Percentiles rank a stretch among this genome's conserved stretches.
phyloP scores from a whole-genome alignment of 2,888 invertebrate species.

The Pteria penguin region DNA sequence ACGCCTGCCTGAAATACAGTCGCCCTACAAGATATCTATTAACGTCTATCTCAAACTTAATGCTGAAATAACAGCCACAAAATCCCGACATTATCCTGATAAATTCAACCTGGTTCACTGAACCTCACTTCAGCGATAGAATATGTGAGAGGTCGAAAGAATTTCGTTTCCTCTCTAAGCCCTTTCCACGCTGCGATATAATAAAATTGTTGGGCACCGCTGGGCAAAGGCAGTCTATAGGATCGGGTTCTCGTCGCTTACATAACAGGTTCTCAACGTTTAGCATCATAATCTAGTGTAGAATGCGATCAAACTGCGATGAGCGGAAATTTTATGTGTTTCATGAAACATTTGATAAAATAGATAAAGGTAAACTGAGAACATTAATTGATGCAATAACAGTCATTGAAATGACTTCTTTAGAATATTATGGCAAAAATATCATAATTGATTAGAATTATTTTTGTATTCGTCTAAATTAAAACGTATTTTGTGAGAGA shows the following conservation, averaged over 20 bases:
- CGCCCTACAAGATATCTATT: conserved; percentile 27
- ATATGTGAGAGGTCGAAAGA: background rate
- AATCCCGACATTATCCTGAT: conserved; percentile 30
- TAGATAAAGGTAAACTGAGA: too few relatives aligned
- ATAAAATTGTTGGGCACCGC: background rate
- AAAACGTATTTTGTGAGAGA: too few relatives aligned
- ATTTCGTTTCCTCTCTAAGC: conserved; percentile 14
- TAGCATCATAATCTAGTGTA: too few relatives aligned
- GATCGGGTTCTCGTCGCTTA: background rate
- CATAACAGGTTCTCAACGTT: too few relatives aligned
- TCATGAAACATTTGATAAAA: too few relatives aligned
- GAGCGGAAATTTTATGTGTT: background rate
- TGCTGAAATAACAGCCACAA: conserved; percentile 30
- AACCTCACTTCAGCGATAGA: background rate
- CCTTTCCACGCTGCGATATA: background rate
- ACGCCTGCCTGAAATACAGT: conserved; percentile 3
- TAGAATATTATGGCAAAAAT: too few relatives aligned
- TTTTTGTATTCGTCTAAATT: too few relatives aligned
- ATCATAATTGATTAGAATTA: too few relatives aligned
- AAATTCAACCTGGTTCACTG: conserved; percentile 18
- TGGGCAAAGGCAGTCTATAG: background rate
- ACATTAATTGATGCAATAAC: too few relatives aligned
- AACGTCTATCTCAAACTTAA: conserved; percentile 25
- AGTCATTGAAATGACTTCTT: too few relatives aligned
- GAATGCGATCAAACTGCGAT: background rate